Conservation (phyloP, 2,113 vertebrate species). For the Spheniscus mendiculus region DNA sequence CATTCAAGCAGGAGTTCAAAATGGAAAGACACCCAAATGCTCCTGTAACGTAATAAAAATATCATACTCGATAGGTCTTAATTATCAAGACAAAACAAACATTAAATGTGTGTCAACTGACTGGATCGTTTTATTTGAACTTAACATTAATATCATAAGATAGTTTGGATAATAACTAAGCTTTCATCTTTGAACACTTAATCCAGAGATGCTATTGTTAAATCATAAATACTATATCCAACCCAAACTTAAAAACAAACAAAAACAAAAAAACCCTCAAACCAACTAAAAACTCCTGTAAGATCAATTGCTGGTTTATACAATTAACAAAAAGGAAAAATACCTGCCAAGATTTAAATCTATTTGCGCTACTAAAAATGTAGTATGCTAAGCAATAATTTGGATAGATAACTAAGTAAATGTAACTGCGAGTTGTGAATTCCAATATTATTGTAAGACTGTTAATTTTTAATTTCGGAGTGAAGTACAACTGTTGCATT, state of each 20-base stretch:
- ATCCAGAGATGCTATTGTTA: neutral
- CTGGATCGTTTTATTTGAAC: neutral
- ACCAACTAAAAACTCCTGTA: neutral
- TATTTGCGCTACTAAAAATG: neutral
- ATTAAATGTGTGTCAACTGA: neutral
- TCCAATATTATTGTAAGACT: neutral
- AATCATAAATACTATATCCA: neutral
- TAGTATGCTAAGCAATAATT: neutral
- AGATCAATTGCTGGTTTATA: neutral
- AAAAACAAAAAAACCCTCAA: neutral
- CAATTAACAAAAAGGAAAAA: neutral
- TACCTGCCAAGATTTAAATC: neutral
- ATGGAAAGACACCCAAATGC: slow-evolving; percentile 88
- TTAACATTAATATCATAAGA: neutral
- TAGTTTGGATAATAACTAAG: neutral
- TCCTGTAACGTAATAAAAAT: slow-evolving; percentile 73
- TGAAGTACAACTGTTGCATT: neutral
- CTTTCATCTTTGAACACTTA: neutral
- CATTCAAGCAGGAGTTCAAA: slow-evolving; percentile 87
- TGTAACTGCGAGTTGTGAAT: neutral
- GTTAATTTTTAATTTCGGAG: neutral
- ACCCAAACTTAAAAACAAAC: neutral
- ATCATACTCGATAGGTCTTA: neutral
- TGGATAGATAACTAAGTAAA: neutral
- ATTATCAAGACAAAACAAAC: neutral